Percentiles rank a stretch among this genome's conserved stretches.
phyloP scores from a whole-genome alignment of 2,888 invertebrate genomes.

The Eupeodes latifasciatus region DNA sequence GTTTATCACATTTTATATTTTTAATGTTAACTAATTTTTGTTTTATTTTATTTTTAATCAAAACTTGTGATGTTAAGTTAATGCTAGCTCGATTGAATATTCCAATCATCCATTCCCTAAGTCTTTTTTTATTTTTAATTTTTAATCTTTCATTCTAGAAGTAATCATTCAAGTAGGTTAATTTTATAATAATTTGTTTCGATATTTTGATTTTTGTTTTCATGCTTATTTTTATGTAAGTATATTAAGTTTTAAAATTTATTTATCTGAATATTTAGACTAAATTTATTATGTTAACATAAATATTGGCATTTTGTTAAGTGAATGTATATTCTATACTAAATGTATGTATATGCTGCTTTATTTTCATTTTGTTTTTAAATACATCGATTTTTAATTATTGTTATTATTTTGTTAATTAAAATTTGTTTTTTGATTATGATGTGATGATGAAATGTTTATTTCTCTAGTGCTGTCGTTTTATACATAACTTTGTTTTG shows the following conservation, averaged over 20 bases:
- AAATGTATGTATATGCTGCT: constrained; percentile 1
- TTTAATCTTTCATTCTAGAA: constrained; percentile 34
- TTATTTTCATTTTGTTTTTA: constrained; percentile 6
- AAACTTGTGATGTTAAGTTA: constrained; percentile 41
- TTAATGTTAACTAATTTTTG: constrained; percentile 36
- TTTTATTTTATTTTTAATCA: constrained; percentile 4
- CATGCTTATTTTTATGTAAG: neutral
- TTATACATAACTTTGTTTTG: constrained; percentile 19
- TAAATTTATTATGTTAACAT: constrained; percentile 34
- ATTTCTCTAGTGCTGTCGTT: constrained; percentile 17
- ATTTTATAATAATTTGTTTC: constrained; percentile 12
- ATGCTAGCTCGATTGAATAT: constrained; percentile 54
- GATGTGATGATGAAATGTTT: constrained; percentile 39
- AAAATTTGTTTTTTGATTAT: constrained; percentile 29
- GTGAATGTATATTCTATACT: constrained; percentile 7
- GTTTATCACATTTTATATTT: constrained; percentile 68
- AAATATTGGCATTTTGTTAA: constrained; percentile 50
- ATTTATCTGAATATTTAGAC: constrained; percentile 50
- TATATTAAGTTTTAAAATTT: constrained; percentile 23
- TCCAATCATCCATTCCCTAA: constrained; percentile 61
- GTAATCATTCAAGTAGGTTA: constrained; percentile 51
- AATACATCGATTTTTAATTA: constrained; percentile 25
- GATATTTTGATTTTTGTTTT: constrained; percentile 37
- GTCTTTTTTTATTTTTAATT: constrained; percentile 47
- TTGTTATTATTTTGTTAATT: neutral